Conservation (phyloP, 2,888 invertebrate genomes). For the Lordiphosa andalusiaca region DNA sequence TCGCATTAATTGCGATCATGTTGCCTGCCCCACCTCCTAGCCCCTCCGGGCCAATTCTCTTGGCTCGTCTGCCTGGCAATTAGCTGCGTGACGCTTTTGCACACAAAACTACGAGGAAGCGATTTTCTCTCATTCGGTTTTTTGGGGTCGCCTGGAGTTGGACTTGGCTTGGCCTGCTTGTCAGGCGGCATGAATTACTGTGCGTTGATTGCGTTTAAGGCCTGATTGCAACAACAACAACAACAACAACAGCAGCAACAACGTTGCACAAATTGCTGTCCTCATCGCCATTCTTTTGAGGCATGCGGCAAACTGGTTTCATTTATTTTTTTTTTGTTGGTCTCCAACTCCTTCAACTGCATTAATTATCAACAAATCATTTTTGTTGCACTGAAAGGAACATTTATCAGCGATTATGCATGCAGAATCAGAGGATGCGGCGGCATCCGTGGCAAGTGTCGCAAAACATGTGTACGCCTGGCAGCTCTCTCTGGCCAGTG, state of each 20-base stretch:
- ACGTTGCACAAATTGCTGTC: constrained; percentile 59
- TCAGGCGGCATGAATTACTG: constrained; percentile 69
- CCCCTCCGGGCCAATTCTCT: constrained; percentile 1
- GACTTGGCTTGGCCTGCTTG: constrained; percentile 32
- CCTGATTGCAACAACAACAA: constrained; percentile 48
- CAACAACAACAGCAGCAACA: constrained; percentile 13
- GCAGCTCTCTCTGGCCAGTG: constrained; percentile 31
- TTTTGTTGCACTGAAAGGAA: constrained; percentile 66
- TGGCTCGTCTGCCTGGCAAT: constrained; percentile 37
- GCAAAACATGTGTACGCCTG: constrained; percentile 59
- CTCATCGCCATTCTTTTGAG: constrained; percentile 45
- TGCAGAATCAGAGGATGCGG: constrained; percentile 24
- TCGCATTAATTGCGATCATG: constrained; percentile 50
- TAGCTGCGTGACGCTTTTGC: constrained; percentile 48
- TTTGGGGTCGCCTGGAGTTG: constrained; percentile 27
- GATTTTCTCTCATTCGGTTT: constrained; percentile 30
- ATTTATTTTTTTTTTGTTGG: constrained; percentile 5
- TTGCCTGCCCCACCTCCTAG: constrained; percentile 11
- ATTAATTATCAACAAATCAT: constrained; percentile 76
- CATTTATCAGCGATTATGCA: constrained; percentile 75
- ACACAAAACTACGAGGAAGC: constrained; percentile 23
- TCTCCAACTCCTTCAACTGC: constrained; percentile 37
- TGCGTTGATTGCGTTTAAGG: constrained; percentile 75
- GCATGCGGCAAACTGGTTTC: constrained; percentile 57
- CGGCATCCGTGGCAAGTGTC: constrained; percentile 45